Conservation (phyloP, 1,140 invertebrate genomes). For the Tribolium madens region DNA sequence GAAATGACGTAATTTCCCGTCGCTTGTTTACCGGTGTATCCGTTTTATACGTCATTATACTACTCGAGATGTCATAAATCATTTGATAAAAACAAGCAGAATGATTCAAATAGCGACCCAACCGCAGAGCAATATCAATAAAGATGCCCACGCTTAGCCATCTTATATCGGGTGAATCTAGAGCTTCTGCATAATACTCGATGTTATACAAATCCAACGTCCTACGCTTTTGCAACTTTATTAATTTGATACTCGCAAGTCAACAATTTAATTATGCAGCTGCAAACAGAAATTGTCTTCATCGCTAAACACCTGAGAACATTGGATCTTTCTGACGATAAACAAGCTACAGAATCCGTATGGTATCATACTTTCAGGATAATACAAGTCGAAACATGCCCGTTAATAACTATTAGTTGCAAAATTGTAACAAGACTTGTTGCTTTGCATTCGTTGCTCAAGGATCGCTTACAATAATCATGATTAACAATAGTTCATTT, state of each 20-base stretch:
- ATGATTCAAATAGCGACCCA: constrained; percentile 22
- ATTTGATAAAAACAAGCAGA: constrained; percentile 31
- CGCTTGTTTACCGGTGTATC: constrained; percentile 10
- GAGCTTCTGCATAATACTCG: constrained; percentile 13
- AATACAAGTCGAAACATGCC: constrained; percentile 7
- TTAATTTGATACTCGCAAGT: constrained; percentile 26
- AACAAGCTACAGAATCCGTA: background rate
- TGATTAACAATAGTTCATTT: background rate
- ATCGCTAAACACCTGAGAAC: background rate
- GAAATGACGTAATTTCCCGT: background rate
- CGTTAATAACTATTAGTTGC: constrained; percentile 21
- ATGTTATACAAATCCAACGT: background rate
- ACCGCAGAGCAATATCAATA: constrained; percentile 29
- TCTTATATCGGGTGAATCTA: constrained; percentile 13
- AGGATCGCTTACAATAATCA: background rate
- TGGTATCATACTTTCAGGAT: constrained; percentile 9
- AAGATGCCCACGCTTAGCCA: constrained; percentile 32
- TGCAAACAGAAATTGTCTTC: constrained; percentile 17
- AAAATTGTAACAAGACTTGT: constrained; percentile 21
- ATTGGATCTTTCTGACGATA: background rate
- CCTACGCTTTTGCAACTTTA: constrained; percentile 18
- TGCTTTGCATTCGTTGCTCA: constrained; percentile 7
- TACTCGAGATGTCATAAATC: constrained; percentile 35
- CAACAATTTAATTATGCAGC: constrained; percentile 32
- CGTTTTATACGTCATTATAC: constrained; percentile 18